Evolutionary conservation across 2,113 vertebrate species (phyloP).

Genomic region (Ploceus nigricollis): DNA sequence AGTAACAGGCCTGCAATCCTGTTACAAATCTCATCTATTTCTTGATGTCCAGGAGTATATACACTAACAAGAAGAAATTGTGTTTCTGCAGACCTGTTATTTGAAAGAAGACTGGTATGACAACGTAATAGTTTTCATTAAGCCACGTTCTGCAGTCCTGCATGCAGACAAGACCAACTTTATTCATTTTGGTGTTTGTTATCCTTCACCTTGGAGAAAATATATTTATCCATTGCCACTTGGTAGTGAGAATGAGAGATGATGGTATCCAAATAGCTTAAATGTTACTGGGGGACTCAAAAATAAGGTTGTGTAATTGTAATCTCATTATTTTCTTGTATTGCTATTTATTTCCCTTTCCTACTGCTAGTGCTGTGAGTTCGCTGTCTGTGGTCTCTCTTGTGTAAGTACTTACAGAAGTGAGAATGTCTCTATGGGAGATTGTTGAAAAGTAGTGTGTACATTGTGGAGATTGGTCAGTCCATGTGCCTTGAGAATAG

Average conservation of each 20-base stretch:
- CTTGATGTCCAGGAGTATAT: background rate
- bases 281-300: background rate
- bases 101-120: background rate
- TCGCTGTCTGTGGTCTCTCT: background rate
- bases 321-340: background rate
- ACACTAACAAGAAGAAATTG: background rate
- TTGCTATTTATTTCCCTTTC: background rate
- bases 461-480: background rate
- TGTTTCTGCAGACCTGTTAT: background rate
- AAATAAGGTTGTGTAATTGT: background rate
- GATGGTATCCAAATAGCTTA: background rate
- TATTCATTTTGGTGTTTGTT: background rate
- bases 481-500: rapidly evolving
- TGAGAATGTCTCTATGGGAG: background rate
- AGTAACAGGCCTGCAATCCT: background rate
- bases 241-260: background rate
- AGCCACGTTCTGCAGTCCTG: background rate
- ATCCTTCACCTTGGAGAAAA: background rate
- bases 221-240: background rate
- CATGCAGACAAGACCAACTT: background rate
- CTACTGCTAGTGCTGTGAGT: background rate
- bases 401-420: background rate
- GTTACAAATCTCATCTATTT: rapidly evolving
- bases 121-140: background rate
- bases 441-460: background rate